Base-by-base conservation (phyloP, 2,113 vertebrate genomes). In the Baryphthengus martii region DNA sequence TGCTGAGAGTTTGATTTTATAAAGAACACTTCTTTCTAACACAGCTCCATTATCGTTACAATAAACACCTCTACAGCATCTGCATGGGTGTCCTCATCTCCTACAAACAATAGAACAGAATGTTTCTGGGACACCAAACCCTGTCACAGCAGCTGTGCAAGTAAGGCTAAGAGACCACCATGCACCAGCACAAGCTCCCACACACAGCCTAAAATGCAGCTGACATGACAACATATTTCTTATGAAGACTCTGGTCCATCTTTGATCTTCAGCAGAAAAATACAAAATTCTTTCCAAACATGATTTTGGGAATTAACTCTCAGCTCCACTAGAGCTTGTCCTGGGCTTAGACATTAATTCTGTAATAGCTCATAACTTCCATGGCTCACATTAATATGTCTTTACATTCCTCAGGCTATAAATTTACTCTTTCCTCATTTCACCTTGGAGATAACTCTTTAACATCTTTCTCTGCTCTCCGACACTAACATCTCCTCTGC, bases 31-130 rank as follows among this genome's bases (percentile, higher is more conserved):
- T 62, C 26, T 81, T 89, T 50, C 6, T 29, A 17, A 77, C 23
- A 25, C 7, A 6, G 1, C 3, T 68, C 44, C 53, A 13, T 55
- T 76, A 29, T 42, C 33, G 74, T 3, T 17, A 28, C 40, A 33
- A 25, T 13, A 13, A 86, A 42, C n/a, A 77, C 25, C 10, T 37
- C 17, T 37, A 35, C 4, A 58, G 63, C 14, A 45, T 42, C 40
- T 0, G 0, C 2, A 7, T 13, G 18, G 13, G 40, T 21, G 10
- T 52, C 50, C 45, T 65, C 9, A 0, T 17, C 53, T 70, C 53
- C 55, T 17, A 50, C 35, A 53, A 53, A n/a, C 2, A 65, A 11
- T 6, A 39, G 71, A 55, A 49, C 74, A 61, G 42, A 23, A 17
- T 49, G 50, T 19, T 49, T 29, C 56, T 82, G 42, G 45, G 33